Conservation (phyloP, 2,113 vertebrate genomes). For the Gracilinanus agilis region DNA sequence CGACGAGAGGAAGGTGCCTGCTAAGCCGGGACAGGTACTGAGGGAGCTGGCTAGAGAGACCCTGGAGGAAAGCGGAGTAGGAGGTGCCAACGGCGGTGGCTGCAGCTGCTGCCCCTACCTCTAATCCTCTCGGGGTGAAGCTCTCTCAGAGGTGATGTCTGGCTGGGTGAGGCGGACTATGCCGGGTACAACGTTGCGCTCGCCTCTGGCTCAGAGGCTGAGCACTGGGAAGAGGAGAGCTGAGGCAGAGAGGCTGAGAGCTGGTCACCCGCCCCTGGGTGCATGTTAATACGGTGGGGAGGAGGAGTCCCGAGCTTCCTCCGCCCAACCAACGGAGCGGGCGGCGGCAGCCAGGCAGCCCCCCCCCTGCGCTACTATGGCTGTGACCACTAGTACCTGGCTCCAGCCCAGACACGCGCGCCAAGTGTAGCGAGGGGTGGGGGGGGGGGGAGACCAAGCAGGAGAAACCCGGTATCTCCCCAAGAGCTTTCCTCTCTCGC, state of each 20-base stretch:
- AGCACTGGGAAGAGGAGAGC: slow-evolving; percentile 65
- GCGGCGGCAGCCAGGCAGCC: slow-evolving; percentile 59
- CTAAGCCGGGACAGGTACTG: slow-evolving; percentile 27
- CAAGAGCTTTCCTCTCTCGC: neutral
- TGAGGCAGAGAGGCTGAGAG: slow-evolving; percentile 62
- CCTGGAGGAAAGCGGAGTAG: neutral
- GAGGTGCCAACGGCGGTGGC: neutral
- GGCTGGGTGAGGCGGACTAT: slow-evolving; percentile 34
- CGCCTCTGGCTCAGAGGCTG: slow-evolving; percentile 66
- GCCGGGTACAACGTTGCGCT: slow-evolving; percentile 56
- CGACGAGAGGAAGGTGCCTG: neutral
- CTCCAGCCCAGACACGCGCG: slow-evolving; percentile 58
- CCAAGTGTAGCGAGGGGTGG: slow-evolving; percentile 3
- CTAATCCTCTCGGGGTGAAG: neutral
- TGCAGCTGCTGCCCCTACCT: neutral
- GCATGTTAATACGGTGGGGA: slow-evolving; percentile 77
- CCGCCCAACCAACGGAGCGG: slow-evolving; percentile 80
- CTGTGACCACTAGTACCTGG: slow-evolving; percentile 36
- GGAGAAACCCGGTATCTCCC: slow-evolving; percentile 31
- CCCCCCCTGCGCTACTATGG: slow-evolving; percentile 50
- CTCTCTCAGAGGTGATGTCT: slow-evolving; percentile 60
- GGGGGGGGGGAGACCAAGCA: neutral
- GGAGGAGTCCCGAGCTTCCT: slow-evolving; percentile 84
- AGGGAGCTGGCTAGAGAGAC: neutral
- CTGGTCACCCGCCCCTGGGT: slow-evolving; percentile 77